Evolutionary conservation across 1,140 invertebrate species (phyloP), one percentile per base, ranked within the genome.

Genomic region (Drosophila azteca): DNA sequence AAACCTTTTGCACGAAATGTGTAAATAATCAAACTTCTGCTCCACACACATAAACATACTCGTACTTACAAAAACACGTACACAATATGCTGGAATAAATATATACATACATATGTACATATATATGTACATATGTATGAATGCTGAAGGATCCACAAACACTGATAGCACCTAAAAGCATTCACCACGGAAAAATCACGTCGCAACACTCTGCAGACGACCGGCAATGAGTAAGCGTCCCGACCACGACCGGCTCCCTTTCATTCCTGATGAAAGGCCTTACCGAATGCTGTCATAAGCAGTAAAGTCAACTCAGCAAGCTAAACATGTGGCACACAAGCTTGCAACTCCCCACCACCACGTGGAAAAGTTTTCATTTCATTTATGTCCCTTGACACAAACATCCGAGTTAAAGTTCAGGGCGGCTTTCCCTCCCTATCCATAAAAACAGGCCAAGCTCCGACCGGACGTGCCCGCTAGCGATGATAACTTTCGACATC

Each of bases 11-110:
- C 24, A 26, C 24, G 24, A 26, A 26, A 77, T 74, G 65, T 77
- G 60, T 71, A 76, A 65, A 75, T 78, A 76, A 76, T 78, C 72
- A 67, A 75, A 76, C 55, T 76, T 76, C 61, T 71, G 41, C 35
- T 50, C 44, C 60, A 52, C 58, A 45, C 11, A 51, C 26, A 58
- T 17, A 57, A 3, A 46, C 43, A 31, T 11, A 22, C 5, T n/a
- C 5, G 9, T 35, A 35, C 31, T 9, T 35, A 35, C 31, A 43
- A 46, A 58, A 13, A 46, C 29, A 49, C 31, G 8, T 9, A 9
- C 9, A 13, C 11, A 13, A 39, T 39, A 39, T 4, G 31, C 31
- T 8, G 35, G 9, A 11, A 35, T 35, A 35, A 11, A 11, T 35
- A 11, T 35, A 39, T 39, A 11, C 5, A 20, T 20, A 20, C 17